Evolutionary conservation across 2,113 vertebrate genomes (phyloP).

Genomic region (Corydoras sp.): DNA sequence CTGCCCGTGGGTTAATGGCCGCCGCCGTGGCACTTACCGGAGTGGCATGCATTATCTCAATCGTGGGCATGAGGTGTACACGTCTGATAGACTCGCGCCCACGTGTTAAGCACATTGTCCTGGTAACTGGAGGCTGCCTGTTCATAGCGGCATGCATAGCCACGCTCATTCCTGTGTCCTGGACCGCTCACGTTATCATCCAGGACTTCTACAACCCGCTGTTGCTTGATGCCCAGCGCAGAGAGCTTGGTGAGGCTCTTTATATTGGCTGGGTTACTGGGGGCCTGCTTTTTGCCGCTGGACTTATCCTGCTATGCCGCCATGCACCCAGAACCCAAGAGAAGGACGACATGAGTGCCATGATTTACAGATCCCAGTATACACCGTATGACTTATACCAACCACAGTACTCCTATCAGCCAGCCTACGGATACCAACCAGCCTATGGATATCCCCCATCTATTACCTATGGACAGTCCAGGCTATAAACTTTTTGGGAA

Average conservation of each 20-base stretch:
- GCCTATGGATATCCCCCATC: slow-evolving; percentile 46
- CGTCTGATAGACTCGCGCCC: slow-evolving; percentile 57
- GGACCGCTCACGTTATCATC: slow-evolving; percentile 69
- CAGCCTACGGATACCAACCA: slow-evolving; percentile 40
- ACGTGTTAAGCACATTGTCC: slow-evolving; percentile 63
- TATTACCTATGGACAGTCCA: slow-evolving; percentile 44
- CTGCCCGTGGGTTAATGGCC: slow-evolving; percentile 82
- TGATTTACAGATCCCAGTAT: slow-evolving; percentile 23
- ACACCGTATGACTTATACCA: slow-evolving; percentile 44
- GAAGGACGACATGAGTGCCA: slow-evolving; percentile 34
- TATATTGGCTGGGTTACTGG: slow-evolving; percentile 72
- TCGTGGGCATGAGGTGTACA: slow-evolving; percentile 73
- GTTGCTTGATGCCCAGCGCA: slow-evolving; percentile 65
- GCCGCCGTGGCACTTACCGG: slow-evolving; percentile 58
- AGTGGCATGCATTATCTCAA: slow-evolving; percentile 66
- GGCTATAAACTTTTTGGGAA: not conserved
- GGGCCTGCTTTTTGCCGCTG: slow-evolving; percentile 63
- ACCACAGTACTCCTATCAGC: slow-evolving; percentile 39
- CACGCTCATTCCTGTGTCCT: slow-evolving; percentile 68
- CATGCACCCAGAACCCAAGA: slow-evolving; percentile 64
- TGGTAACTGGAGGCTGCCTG: slow-evolving; percentile 65
- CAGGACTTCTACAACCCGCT: slow-evolving; percentile 70
- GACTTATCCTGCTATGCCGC: slow-evolving; percentile 69
- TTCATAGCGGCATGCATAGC: slow-evolving; percentile 62
- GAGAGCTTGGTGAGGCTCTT: slow-evolving; percentile 71